Conservation (phyloP, 2,888 invertebrate genomes). For the Calliscelio sp. region DNA sequence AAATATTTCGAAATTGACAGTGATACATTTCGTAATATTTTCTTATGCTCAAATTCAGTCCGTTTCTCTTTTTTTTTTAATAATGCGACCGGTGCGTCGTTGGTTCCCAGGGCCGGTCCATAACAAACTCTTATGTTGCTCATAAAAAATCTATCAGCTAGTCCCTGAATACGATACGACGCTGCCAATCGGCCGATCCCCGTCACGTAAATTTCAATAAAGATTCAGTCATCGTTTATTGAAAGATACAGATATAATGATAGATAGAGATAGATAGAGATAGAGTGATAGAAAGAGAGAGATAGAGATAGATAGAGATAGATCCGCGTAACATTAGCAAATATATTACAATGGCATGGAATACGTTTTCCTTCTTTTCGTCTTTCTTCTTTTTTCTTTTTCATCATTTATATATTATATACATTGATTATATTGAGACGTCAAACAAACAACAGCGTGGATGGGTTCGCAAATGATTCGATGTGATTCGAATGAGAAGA, state of each 20-base stretch:
- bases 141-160: constrained; percentile 71
- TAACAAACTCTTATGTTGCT: constrained; percentile 56
- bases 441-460: constrained; percentile 28
- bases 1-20: constrained; percentile 78
- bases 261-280: too few species aligned
- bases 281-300: too few species aligned
- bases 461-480: too few species aligned
- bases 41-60: constrained; percentile 73
- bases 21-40: constrained; percentile 76
- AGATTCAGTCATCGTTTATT: too few species aligned
- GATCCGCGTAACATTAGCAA: constrained; percentile 38
- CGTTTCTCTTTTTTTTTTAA: constrained; percentile 56
- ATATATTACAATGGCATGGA: constrained; percentile 54
- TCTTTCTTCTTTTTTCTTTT: too few species aligned
- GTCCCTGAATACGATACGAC: constrained; percentile 67
- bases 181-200: constrained; percentile 23
- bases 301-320: too few species aligned
- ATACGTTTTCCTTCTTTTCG: too few species aligned
- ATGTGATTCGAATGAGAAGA: too few species aligned
- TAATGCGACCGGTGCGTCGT: constrained; percentile 52
- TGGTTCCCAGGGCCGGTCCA: constrained; percentile 44
- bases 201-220: constrained; percentile 32
- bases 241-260: constrained; percentile 35
- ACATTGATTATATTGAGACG: too few species aligned
- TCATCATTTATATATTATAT: too few species aligned